Conservation (phyloP, 2,113 vertebrate genomes). For the Hemichromis elongatus region DNA sequence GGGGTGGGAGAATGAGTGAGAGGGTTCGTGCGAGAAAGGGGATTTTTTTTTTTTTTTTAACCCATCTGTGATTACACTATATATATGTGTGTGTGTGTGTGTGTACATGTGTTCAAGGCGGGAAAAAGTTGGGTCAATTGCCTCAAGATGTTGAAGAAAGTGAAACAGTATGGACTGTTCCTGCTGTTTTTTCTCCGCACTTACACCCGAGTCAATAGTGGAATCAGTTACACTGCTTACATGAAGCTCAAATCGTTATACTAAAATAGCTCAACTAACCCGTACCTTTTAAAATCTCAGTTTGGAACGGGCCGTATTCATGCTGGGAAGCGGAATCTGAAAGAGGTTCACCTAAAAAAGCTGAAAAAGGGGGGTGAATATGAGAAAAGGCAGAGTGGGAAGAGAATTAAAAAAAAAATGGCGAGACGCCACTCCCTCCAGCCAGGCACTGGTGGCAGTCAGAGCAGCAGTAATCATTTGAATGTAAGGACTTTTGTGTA, state of each 20-base stretch:
- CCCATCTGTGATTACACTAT: constrained; percentile 26
- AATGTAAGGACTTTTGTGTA: not conserved
- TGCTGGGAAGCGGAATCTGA: not conserved
- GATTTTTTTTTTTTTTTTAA: constrained; percentile 21
- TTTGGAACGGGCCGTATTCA: not conserved
- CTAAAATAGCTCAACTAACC: constrained; percentile 2
- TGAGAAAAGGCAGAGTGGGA: not conserved
- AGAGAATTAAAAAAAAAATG: not conserved
- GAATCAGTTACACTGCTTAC: constrained; percentile 22
- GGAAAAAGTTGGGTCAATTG: constrained; percentile 60
- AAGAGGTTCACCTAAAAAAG: not conserved
- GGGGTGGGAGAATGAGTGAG: not conserved
- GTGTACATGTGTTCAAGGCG: constrained; percentile 28
- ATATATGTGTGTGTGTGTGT: not conserved
- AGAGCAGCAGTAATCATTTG: not conserved
- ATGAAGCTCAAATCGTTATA: constrained; percentile 14
- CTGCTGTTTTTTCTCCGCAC: not conserved
- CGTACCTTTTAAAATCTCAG: not conserved
- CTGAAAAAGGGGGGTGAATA: not conserved
- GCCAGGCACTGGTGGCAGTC: not conserved
- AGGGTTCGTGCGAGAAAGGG: constrained; percentile 4
- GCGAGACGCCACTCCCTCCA: not conserved
- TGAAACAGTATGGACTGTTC: constrained; percentile 39
- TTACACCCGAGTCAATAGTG: constrained; percentile 23
- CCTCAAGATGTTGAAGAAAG: constrained; percentile 71